These are phyloP conservation scores for Neodiprion fabricii DNA, from an alignment of 1,140 invertebrate genomes.

Conservation along the genomic window DNA sequence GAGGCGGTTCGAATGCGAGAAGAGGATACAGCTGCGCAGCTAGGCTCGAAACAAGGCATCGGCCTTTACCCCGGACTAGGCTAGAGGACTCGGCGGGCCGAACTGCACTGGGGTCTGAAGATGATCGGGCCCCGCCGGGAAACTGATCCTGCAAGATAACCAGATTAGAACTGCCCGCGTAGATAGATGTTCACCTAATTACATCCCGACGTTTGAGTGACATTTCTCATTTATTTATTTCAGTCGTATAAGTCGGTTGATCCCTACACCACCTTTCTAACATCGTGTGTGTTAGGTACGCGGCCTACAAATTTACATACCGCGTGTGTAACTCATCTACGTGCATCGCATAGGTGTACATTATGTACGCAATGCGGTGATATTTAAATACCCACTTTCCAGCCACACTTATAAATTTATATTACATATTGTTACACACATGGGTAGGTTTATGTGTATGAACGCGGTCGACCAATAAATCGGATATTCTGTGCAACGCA, in stretches of 20 bases:
- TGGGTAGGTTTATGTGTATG: too few species aligned
- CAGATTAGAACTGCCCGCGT: slow-evolving; percentile 42
- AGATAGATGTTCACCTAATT: slow-evolving; percentile 41
- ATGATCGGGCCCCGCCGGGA: background rate
- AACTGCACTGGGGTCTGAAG: background rate
- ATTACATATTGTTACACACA: background rate
- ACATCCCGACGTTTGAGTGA: slow-evolving; percentile 49
- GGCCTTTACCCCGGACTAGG: too few species aligned
- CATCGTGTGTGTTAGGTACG: too few species aligned
- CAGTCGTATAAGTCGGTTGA: slow-evolving; percentile 26
- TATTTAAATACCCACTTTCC: background rate
- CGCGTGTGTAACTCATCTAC: too few species aligned
- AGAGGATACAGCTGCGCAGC: too few species aligned
- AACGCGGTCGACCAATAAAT: too few species aligned
- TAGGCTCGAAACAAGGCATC: too few species aligned
- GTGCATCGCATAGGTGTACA: background rate
- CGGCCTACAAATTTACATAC: too few species aligned
- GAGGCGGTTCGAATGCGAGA: too few species aligned
- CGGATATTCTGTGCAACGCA: too few species aligned
- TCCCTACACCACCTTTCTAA: slow-evolving; percentile 11
- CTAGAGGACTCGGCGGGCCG: slow-evolving; percentile 18
- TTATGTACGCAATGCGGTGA: background rate
- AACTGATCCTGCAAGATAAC: slow-evolving; percentile 33
- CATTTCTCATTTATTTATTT: slow-evolving; percentile 55
- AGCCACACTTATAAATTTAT: background rate